Percentiles rank a stretch among this genome's conserved stretches.
Evolutionary conservation across 1,140 invertebrate genomes (phyloP).

Genomic region (Triops cancriformis): DNA sequence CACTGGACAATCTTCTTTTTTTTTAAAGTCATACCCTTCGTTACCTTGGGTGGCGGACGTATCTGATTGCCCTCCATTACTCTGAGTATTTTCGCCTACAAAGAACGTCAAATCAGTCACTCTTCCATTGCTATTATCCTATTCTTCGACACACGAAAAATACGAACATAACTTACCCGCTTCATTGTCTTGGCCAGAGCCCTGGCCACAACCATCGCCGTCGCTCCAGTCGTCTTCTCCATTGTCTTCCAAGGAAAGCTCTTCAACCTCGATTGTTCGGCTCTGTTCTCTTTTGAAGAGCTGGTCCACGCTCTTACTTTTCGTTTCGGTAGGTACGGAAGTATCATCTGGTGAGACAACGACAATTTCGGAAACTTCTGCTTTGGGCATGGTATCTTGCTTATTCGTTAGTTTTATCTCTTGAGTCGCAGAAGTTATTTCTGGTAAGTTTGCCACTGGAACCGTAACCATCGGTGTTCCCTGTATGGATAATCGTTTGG

Average conservation of each 20-base stretch:
- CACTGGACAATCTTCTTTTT: too few relatives aligned
- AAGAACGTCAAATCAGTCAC: neutral
- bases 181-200: neutral
- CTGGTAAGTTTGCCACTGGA: neutral
- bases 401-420: neutral
- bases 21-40: neutral
- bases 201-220: neutral
- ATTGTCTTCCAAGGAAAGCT: neutral
- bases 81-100: neutral
- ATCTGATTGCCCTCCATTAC: neutral
- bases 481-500: neutral
- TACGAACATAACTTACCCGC: neutral
- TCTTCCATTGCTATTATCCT: neutral
- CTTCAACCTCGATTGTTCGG: neutral
- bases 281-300: neutral
- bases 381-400: neutral
- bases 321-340: neutral
- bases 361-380: neutral
- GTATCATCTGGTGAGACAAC: neutral
- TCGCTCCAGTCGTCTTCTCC: slow-evolving; percentile 1
- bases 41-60: neutral
- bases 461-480: neutral
- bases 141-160: neutral
- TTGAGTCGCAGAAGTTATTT: neutral
- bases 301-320: neutral